Evolutionary conservation across 1,140 invertebrate species (phyloP).

Genomic region (Phenacoccus solenopsis): DNA sequence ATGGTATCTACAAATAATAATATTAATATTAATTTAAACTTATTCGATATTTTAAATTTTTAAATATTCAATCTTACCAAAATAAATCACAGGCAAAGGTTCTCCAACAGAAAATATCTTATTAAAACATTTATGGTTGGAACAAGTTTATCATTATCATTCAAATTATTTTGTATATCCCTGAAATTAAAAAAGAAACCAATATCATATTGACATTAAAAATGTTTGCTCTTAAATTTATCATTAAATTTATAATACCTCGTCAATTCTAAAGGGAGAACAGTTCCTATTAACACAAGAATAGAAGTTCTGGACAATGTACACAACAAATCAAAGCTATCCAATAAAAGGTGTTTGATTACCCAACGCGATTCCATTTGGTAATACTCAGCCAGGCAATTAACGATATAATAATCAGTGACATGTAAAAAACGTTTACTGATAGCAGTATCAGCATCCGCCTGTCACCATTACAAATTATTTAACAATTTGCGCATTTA

Average conservation of each 20-base stretch:
- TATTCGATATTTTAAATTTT: too few species aligned
- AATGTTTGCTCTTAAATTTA: not conserved
- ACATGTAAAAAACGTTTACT: conserved; percentile 60
- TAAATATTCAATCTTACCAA: conserved; percentile 40
- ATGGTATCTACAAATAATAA: not conserved
- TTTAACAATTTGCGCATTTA: conserved; percentile 7
- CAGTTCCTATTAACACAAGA: conserved; percentile 66
- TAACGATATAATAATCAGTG: conserved; percentile 60
- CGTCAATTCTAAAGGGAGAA: conserved; percentile 75
- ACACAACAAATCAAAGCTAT: conserved; percentile 77
- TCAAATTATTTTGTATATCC: conserved; percentile 57
- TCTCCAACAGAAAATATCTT: conserved; percentile 77
- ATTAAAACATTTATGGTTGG: conserved; percentile 66
- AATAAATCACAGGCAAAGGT: conserved; percentile 67
- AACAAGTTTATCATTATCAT: conserved; percentile 52
- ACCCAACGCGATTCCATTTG: conserved; percentile 82
- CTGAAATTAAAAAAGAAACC: conserved; percentile 31
- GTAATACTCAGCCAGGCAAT: conserved; percentile 72
- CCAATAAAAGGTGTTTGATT: conserved; percentile 61
- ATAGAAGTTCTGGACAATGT: conserved; percentile 64
- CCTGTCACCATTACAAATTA: conserved; percentile 39
- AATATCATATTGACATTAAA: too few species aligned
- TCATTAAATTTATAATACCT: conserved; percentile 34
- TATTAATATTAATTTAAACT: too few species aligned
- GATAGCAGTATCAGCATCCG: conserved; percentile 70